Evolutionary conservation across 2,797 vertebrate species (phyloP), one percentile per base, ranked within the genome.

Genomic region (Hydrophis major): DNA sequence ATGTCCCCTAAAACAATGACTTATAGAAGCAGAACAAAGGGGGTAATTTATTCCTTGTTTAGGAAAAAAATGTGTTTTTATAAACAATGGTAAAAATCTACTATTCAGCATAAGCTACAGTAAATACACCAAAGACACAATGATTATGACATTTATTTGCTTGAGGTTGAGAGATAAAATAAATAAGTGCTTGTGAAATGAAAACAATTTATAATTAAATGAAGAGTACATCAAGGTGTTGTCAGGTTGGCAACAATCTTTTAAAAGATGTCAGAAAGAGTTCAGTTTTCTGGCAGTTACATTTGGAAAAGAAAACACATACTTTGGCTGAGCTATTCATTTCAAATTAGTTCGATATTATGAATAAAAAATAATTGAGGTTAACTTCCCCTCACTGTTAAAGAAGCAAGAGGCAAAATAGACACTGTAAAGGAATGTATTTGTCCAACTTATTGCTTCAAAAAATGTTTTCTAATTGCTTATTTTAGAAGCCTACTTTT

Each of bases 171-270:
- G 47, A 89, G 89, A 89, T 22, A 22, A 88, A 88, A 88, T 37
- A 88, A 59, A 18, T 47, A 89, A 50, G 47, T 20, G 20, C 42
- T 18, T 63, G 28, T 53, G 50, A 28, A 63, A 66, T 66, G 89
- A 89, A 89, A 89, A 66, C 42, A 66, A 66, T 20, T 89, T 66
- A 63, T 66, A 89, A 89, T 89, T 89, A 47, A 89, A 66, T 61
- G 60, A 53, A 63, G 50, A 66, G 63, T 8, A 63, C 60, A 66
- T 89, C 89, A 89, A 66, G 88, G 60, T 89, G 55, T 88, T 89
- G 61, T 89, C 88, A 63, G 42, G 88, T 89, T 89, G 27, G 50
- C 42, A 50, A 66, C 42, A 47, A 66, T 53, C 42, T 83, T 28
- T 50, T 47, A n/a, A 20, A 66, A 53, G 14, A 66, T 50, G 60